Conservation (phyloP, 2,797 vertebrate genomes). For the Mus spretus region DNA sequence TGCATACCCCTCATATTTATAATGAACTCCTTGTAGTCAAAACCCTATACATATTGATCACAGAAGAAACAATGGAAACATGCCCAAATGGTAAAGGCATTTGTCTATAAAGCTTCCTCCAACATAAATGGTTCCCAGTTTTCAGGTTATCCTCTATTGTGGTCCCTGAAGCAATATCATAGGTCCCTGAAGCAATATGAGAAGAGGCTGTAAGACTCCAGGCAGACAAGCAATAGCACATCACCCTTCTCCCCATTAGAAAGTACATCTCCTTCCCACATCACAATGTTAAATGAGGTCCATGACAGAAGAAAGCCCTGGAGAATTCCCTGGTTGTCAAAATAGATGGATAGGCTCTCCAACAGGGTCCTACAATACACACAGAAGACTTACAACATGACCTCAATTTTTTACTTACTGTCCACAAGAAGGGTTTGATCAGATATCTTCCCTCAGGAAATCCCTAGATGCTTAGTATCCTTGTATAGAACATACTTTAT, state of each 20-base stretch:
- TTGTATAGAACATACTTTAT: not conserved
- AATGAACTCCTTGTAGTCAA: not conserved
- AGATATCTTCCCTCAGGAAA: not conserved
- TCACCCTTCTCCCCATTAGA: not conserved
- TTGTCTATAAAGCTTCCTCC: not conserved
- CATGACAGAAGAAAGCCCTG: conserved; percentile 56
- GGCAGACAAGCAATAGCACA: not conserved
- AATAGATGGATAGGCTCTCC: conserved; percentile 38
- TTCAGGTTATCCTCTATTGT: conserved; percentile 1
- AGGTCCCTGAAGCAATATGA: not conserved
- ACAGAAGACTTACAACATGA: not conserved
- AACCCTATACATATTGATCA: conserved; percentile 31
- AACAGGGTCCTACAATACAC: conserved; percentile 24
- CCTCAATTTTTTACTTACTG: not conserved
- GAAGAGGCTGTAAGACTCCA: not conserved
- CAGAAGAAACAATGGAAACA: not conserved
- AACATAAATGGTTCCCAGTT: conserved; percentile 53
- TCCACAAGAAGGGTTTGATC: not conserved
- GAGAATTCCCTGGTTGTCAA: conserved; percentile 52
- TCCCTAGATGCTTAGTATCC: not conserved
- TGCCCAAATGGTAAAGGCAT: conserved; percentile 19
- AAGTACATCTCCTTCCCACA: not conserved
- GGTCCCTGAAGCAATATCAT: not conserved
- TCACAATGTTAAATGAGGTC: conserved; percentile 36
- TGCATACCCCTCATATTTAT: not conserved